phyloP scores from a whole-genome alignment of 2,797 vertebrate genomes.

The Graptemys geographica region DNA sequence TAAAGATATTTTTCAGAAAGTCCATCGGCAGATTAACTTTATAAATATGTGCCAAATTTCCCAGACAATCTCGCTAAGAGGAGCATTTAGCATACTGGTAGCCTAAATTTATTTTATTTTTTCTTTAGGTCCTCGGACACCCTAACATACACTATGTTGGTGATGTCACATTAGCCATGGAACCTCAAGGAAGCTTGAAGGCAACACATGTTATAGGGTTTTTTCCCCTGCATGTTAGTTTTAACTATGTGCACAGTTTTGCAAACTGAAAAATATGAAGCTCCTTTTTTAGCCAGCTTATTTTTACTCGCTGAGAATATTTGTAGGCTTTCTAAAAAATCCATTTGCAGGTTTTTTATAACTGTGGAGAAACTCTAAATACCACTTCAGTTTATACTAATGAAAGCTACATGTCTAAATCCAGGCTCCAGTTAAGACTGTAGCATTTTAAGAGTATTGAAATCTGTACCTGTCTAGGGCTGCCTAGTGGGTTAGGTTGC shows the following conservation, averaged over 20 bases:
- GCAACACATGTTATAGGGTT: background rate
- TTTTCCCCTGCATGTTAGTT: background rate
- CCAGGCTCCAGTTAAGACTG: background rate
- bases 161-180: background rate
- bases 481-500: constrained; percentile 57
- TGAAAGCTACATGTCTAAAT: background rate
- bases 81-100: background rate
- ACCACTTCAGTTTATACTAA: background rate
- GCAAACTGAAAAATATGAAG: background rate
- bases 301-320: background rate
- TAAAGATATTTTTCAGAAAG: background rate
- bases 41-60: background rate
- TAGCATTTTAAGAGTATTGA: constrained; percentile 38
- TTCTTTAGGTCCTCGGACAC: background rate
- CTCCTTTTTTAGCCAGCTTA: background rate
- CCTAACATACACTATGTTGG: background rate
- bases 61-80: background rate
- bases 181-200: background rate
- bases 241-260: background rate
- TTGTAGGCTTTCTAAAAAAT: background rate
- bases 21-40: background rate
- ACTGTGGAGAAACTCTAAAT: background rate
- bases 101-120: background rate
- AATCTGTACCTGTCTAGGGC: background rate
- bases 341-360: background rate